These are phyloP conservation scores for Archivesica marissinica DNA, from an alignment of 1,140 invertebrate species.

Conservation along the genomic window DNA sequence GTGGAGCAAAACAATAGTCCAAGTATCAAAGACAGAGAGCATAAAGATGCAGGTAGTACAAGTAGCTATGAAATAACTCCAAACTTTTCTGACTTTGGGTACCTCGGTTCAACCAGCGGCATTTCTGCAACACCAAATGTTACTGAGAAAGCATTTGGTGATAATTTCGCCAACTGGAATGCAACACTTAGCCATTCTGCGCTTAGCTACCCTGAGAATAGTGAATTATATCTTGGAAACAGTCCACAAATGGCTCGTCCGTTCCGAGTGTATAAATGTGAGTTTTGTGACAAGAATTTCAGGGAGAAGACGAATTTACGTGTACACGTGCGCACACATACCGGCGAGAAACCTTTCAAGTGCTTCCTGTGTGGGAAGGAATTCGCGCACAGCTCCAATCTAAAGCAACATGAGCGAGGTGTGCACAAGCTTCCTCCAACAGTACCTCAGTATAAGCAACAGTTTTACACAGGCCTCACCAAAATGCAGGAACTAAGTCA, in stretches of 20 bases:
- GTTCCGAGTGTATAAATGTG: constrained; percentile 37
- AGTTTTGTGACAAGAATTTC: constrained; percentile 58
- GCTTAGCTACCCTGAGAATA: background rate
- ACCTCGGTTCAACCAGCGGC: background rate
- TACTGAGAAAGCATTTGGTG: background rate
- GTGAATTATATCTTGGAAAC: background rate
- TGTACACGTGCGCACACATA: constrained; percentile 53
- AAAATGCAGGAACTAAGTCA: constrained; percentile 28
- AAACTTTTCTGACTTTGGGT: background rate
- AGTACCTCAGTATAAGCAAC: constrained; percentile 47
- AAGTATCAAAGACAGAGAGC: background rate
- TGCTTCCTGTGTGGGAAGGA: constrained; percentile 59
- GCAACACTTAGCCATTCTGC: background rate
- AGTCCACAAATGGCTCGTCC: background rate
- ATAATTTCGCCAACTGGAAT: background rate
- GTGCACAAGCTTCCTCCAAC: constrained; percentile 43
- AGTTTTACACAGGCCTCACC: constrained; percentile 38
- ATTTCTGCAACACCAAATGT: background rate
- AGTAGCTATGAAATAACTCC: background rate
- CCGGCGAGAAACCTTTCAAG: constrained; percentile 58
- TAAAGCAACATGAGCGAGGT: constrained; percentile 46
- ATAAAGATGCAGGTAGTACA: no score
- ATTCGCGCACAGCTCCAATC: constrained; percentile 57
- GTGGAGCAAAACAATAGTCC: background rate
- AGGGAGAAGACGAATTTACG: constrained; percentile 49